Percentiles rank a stretch among this genome's conserved stretches.
Conservation (phyloP, 2,797 vertebrate species). For the Ctenopoma multispine region DNA sequence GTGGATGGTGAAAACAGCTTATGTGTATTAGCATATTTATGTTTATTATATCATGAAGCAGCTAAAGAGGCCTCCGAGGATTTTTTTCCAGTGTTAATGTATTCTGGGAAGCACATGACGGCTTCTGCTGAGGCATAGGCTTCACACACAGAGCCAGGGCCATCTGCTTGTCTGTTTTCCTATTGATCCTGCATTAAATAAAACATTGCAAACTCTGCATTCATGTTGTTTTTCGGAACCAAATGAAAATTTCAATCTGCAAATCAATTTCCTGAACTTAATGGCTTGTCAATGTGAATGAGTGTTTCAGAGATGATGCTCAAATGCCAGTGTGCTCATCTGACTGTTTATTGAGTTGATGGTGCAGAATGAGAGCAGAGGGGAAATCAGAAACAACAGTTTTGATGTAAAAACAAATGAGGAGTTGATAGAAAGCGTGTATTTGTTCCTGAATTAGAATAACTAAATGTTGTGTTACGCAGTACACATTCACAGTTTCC, state of each 20-base stretch:
- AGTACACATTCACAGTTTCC: neutral
- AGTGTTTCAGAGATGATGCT: neutral
- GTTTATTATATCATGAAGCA: no score
- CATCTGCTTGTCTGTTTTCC: no score
- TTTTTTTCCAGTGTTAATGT: no score
- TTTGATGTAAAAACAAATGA: slow-evolving; percentile 1
- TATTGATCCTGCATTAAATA: no score
- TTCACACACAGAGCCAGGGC: no score
- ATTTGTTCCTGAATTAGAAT: neutral
- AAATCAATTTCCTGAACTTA: slow-evolving; percentile 23
- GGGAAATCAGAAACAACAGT: neutral
- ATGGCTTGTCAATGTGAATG: neutral
- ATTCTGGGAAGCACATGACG: no score
- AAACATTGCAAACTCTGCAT: no score
- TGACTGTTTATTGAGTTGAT: neutral
- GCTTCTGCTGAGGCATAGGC: no score
- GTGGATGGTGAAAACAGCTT: no score
- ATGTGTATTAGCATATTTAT: no score
- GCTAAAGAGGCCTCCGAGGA: no score
- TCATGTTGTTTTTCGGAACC: neutral
- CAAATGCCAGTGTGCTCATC: neutral
- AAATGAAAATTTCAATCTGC: slow-evolving; percentile 10
- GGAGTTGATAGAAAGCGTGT: neutral
- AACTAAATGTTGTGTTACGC: neutral
- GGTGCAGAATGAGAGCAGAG: neutral